Conservation (phyloP, 2,888 invertebrate genomes). For the Linnaemya tessellans region DNA sequence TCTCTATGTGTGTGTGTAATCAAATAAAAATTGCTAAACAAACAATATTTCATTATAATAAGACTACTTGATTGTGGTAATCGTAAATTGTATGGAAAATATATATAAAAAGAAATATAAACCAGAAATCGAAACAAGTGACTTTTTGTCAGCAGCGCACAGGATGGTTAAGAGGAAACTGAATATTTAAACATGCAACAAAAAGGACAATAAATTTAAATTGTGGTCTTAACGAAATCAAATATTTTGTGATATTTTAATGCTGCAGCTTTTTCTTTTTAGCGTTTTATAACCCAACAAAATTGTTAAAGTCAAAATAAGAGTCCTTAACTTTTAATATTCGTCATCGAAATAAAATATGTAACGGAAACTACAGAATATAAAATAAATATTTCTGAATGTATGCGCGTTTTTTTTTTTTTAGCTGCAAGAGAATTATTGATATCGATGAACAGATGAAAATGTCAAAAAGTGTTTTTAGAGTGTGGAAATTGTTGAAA, state of each 20-base stretch:
- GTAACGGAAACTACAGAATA: not conserved
- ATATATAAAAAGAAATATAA: not conserved
- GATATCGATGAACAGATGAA: no score
- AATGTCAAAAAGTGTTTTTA: no score
- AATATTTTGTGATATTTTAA: constrained; percentile 44
- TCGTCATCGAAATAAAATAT: no score
- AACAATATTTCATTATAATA: constrained; percentile 72
- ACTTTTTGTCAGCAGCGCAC: constrained; percentile 27
- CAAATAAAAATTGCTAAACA: constrained; percentile 68
- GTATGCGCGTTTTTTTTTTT: no score
- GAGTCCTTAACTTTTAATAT: no score
- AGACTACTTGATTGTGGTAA: constrained; percentile 69
- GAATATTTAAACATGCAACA: constrained; percentile 19
- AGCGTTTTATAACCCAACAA: constrained; percentile 28
- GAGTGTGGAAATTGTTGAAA: no score
- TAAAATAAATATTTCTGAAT: no score
- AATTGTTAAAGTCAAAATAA: not conserved
- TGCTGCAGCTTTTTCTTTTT: not conserved
- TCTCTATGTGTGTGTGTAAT: constrained; percentile 18
- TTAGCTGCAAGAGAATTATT: no score
- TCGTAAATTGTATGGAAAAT: constrained; percentile 55
- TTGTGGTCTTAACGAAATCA: constrained; percentile 68
- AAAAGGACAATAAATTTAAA: constrained; percentile 70
- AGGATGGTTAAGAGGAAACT: constrained; percentile 19
- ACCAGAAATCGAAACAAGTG: constrained; percentile 31